Conservation (phyloP, 1,140 invertebrate genomes). For the Saxidomus purpurata region DNA sequence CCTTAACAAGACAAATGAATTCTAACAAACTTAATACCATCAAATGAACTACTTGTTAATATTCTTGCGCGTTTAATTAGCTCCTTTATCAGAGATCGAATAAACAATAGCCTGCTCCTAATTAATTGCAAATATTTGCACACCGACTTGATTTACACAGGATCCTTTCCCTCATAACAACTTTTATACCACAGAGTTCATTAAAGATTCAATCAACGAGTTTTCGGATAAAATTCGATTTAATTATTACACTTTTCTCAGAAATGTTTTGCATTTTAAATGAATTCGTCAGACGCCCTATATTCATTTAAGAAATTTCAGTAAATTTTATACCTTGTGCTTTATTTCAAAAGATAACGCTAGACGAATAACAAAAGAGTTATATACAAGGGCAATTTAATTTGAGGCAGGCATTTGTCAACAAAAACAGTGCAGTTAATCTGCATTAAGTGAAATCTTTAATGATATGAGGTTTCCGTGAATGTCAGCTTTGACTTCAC, state of each 20-base stretch:
- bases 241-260: neutral
- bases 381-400: neutral
- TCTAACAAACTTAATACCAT: neutral
- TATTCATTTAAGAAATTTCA: neutral
- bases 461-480: neutral
- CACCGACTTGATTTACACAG: neutral
- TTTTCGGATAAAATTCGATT: conserved; percentile 7
- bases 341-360: neutral
- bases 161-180: neutral
- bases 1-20: neutral
- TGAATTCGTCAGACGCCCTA: neutral
- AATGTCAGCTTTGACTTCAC: neutral
- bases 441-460: neutral
- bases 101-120: neutral
- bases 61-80: neutral
- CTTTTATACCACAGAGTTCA: neutral
- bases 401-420: neutral
- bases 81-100: neutral
- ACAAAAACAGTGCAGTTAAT: no score
- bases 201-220: conserved; percentile 3
- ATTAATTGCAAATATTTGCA: conserved; percentile 21
- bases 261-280: conserved; percentile 3
- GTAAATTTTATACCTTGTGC: neutral
- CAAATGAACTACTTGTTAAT: neutral
- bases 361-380: neutral